Conservation (phyloP, 2,888 invertebrate species). For the Habrosyne pyritoides region DNA sequence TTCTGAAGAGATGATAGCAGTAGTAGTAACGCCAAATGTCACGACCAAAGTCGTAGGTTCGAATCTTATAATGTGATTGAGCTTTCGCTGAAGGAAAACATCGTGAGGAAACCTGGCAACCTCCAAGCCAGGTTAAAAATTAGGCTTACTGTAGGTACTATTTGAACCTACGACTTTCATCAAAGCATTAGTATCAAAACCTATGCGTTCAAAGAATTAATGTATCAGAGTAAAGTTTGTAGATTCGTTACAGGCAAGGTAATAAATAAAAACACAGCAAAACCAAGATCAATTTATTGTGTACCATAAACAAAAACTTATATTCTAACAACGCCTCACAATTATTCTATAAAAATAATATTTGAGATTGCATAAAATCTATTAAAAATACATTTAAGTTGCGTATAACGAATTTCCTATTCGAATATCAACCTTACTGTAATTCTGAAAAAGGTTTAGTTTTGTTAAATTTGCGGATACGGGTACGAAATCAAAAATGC, state of each 20-base stretch:
- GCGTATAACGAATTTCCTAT: background rate
- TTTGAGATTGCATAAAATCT: conserved; percentile 17
- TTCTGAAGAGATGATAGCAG: too few relatives aligned
- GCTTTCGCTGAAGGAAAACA: too few relatives aligned
- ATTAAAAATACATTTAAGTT: background rate
- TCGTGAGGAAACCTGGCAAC: too few relatives aligned
- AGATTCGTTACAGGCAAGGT: background rate
- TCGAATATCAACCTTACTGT: background rate
- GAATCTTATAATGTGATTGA: too few relatives aligned
- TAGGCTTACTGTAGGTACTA: too few relatives aligned
- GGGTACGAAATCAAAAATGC: conserved; percentile 66
- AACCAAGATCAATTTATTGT: conserved; percentile 72
- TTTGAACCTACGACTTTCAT: too few relatives aligned
- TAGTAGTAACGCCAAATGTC: too few relatives aligned
- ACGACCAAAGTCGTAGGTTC: too few relatives aligned
- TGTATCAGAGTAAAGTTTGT: too few relatives aligned
- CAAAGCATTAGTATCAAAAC: too few relatives aligned
- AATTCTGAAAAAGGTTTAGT: background rate
- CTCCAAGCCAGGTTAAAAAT: too few relatives aligned
- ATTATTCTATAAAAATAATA: conserved; percentile 21
- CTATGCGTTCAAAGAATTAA: too few relatives aligned
- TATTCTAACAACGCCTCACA: conserved; percentile 29
- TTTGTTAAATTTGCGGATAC: background rate
- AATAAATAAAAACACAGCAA: conserved; percentile 69
- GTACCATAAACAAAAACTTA: conserved; percentile 50